Base-by-base conservation (phyloP, 2,888 invertebrate species). In the Cosmia pyralina region DNA sequence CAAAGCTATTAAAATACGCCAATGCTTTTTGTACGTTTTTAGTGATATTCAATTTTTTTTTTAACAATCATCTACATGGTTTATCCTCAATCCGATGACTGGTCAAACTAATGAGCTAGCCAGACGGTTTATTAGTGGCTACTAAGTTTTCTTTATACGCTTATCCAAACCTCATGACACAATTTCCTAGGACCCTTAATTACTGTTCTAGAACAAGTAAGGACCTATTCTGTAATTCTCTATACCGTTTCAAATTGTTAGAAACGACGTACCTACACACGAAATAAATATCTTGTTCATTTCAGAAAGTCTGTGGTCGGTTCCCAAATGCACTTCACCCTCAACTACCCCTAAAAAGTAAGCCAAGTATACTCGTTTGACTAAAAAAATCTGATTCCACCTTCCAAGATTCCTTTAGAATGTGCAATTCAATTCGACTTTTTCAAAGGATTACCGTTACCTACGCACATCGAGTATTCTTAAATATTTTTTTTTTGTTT, bases 231-330 rank as follows among this genome's bases (percentile, higher is more conserved):
- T 3, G 19, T 34, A 50, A 28, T 8, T 48, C 4, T 28, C 7
- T 2, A 13, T 19, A 8, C 4, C 48, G 19, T 34, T 2, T 63
- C 2, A 19, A 28, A 19, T 19, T n/a, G n/a, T n/a, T n/a, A n/a
- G n/a, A n/a, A n/a, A n/a, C n/a, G n/a, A n/a, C n/a, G n/a, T 44
- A 62, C 4, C 1, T 46, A 5, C 5, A 63, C 8, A 17, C 10
- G 7, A 68, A 19, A 15, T 6, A 69, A 44, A 17, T n/a, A 34
- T n/a, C 7, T 41, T 13, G 5, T 58, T 72, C 1, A 13, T 72
- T 72, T 46, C 73, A 72, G 72, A 72, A 53, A 60, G 1, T 28
- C 11, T 6, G 34, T n/a, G 28, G 73, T n/a, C 34, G 72, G 15
- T 48, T 60, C 11, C 1, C 34, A 46, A 53, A 38, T 8, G 22